Conservation (phyloP, 2,888 invertebrate genomes). For the Cephonodes hylas region DNA sequence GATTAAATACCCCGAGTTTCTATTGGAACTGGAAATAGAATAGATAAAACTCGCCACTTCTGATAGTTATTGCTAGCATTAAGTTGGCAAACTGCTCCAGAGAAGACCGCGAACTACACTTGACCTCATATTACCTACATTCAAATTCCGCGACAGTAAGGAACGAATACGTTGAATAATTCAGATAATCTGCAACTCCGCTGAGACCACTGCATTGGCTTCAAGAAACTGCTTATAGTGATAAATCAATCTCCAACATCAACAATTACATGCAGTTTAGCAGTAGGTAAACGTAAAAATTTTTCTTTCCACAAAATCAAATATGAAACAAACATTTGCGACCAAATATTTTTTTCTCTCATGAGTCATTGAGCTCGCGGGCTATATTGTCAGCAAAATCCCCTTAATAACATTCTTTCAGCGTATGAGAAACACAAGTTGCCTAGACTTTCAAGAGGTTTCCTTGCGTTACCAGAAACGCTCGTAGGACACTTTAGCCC, state of each 20-base stretch:
- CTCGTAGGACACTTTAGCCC: not conserved
- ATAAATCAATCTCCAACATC: no score
- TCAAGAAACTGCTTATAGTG: no score
- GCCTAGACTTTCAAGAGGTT: not conserved
- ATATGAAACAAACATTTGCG: no score
- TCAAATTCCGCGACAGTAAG: not conserved
- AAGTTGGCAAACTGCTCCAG: not conserved
- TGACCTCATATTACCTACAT: not conserved
- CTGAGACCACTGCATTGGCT: no score
- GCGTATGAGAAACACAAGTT: not conserved
- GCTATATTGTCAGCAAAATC: no score
- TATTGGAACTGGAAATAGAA: not conserved
- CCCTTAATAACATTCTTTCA: not conserved
- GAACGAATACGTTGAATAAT: not conserved
- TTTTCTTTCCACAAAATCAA: no score
- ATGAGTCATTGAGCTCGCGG: no score
- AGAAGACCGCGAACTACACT: not conserved
- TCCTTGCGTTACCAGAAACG: not conserved
- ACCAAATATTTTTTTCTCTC: no score
- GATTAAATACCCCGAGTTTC: not conserved
- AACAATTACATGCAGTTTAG: no score
- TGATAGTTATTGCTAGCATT: not conserved
- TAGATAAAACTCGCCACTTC: not conserved
- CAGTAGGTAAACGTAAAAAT: no score
- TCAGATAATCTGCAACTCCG: not conserved